Evolutionary conservation across 2,113 vertebrate species (phyloP), one percentile per base, ranked within the genome.

Genomic region (Hypomesus transpacificus): DNA sequence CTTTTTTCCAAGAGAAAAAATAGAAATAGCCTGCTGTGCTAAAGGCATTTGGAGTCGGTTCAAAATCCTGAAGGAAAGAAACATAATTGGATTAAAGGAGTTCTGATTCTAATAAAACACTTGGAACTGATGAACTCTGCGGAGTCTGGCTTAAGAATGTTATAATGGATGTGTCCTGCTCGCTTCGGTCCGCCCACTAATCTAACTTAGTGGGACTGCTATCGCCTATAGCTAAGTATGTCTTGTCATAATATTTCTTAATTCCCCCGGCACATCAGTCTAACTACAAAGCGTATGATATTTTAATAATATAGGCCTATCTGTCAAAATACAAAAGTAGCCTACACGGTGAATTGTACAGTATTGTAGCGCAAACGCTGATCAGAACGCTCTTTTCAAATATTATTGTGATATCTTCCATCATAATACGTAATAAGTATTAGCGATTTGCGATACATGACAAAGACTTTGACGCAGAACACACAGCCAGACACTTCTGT

Each of bases 81-180:
- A 53, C 46, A 24, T 80, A 83, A 88, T 87, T 82, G 86, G 82
- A 79, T 84, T 88, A 73, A 31, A 61, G 57, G 26, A 75, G 80
- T 80, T 84, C 79, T 79, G 81, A 76, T 83, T 83, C 79, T 88
- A 80, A 78, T 79, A 79, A 62, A 77, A 80, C 75, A 73, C 78
- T 80, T 79, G 83, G 63, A 78, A 20, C 69, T 65, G 73, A 78
- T 70, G 74, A 68, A 69, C 76, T 70, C 71, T 22, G 70, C 62
- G 53, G 56, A 59, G 68, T 77, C 56, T 53, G 58, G 57, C 9
- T 46, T 46, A 71, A 67, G 21, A 69, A 61, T 54, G 39, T 76
- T n/a, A 69, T 76, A 71, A 70, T 61, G 46, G 66, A 63, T 57
- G 50, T 56, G 50, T 71, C 52, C 31, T 53, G 22, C n/a, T 59